Conservation (phyloP, 2,113 vertebrate species). For the Perognathus longimembris region DNA sequence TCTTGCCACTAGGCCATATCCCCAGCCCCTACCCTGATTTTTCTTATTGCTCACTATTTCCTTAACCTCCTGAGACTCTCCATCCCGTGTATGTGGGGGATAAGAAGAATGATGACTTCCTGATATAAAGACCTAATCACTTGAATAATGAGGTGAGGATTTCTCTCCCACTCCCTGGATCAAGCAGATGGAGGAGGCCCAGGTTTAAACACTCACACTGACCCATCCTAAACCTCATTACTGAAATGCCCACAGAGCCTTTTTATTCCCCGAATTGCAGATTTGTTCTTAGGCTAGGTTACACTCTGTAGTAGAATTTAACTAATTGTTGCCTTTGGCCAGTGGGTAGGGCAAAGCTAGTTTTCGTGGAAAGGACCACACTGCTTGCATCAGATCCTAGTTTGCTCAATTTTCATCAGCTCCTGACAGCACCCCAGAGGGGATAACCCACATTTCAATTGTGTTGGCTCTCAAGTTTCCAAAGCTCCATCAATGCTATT, state of each 20-base stretch:
- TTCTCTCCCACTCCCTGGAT: not conserved
- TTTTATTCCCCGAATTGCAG: slow-evolving; percentile 15
- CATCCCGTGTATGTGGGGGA: not conserved
- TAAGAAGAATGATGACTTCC: not conserved
- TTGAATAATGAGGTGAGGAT: slow-evolving; percentile 15
- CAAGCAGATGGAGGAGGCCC: not conserved
- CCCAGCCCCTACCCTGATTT: not conserved
- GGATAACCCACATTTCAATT: slow-evolving; percentile 39
- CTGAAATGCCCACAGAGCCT: not conserved
- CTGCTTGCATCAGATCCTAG: slow-evolving; percentile 37
- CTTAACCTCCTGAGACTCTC: not conserved
- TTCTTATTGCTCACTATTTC: not conserved
- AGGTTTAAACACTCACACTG: not conserved
- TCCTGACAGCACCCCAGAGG: slow-evolving; percentile 69
- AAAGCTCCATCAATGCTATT: slow-evolving; percentile 71
- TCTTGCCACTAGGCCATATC: no score
- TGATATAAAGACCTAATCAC: not conserved
- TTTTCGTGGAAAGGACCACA: slow-evolving; percentile 69
- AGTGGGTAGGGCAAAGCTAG: slow-evolving; percentile 46
- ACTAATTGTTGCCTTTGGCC: slow-evolving; percentile 52
- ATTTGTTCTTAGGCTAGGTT: slow-evolving; percentile 32
- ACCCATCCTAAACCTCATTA: not conserved
- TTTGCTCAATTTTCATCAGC: slow-evolving; percentile 69
- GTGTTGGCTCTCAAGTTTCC: slow-evolving; percentile 72
- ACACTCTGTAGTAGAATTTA: slow-evolving; percentile 33